A percentile compares a stretch with the other conserved stretches of the same genome.
phyloP scores from a whole-genome alignment of 2,113 vertebrate species.

The Nibea albiflora region DNA sequence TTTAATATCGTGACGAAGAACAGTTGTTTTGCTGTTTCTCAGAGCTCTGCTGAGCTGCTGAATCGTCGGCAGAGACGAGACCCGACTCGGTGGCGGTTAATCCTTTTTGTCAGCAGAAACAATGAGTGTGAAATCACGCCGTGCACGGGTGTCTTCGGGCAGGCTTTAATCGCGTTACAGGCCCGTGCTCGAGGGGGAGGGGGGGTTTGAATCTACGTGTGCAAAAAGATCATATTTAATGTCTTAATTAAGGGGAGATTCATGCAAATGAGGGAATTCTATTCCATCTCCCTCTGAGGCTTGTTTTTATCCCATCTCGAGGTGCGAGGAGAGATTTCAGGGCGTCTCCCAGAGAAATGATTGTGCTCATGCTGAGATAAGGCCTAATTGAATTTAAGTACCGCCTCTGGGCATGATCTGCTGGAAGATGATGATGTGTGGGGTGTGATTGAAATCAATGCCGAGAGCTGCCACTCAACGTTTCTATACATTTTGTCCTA shows the following conservation, averaged over 20 bases:
- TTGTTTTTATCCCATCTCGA: constrained; percentile 40
- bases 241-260: constrained; percentile 78
- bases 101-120: constrained; percentile 74
- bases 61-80: constrained; percentile 23
- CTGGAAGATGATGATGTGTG: background rate
- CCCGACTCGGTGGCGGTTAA: constrained; percentile 42
- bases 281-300: constrained; percentile 42
- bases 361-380: constrained; percentile 36
- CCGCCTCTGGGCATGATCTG: constrained; percentile 21
- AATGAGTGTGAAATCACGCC: constrained; percentile 78
- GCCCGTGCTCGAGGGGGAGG: constrained; percentile 22
- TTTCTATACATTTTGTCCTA: background rate
- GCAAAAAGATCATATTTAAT: constrained; percentile 69
- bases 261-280: constrained; percentile 71
- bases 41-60: constrained; percentile 28
- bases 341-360: constrained; percentile 39
- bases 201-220: constrained; percentile 39
- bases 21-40: background rate
- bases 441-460: constrained; percentile 24
- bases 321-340: constrained; percentile 42
- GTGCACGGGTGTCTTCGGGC: constrained; percentile 69
- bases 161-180: constrained; percentile 75
- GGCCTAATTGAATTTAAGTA: constrained; percentile 66
- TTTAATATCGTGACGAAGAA: background rate
- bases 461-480: background rate